These are phyloP conservation scores for Melieria omissa DNA, from an alignment of 2,888 invertebrate genomes.

Conservation along the genomic window DNA sequence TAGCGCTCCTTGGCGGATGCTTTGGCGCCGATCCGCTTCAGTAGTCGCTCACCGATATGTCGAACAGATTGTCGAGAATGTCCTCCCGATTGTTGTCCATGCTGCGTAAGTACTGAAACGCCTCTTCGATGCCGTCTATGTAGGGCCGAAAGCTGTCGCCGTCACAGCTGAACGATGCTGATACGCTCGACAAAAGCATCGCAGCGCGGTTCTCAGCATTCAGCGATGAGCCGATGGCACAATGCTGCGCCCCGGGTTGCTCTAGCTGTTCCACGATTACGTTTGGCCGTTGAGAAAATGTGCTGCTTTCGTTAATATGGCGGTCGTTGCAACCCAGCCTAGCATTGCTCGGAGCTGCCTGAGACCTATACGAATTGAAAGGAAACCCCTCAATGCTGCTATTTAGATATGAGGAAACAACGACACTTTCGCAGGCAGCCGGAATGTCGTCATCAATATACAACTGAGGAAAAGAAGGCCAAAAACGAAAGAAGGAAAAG, in stretches of 20 bases:
- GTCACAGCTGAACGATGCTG: constrained; percentile 21
- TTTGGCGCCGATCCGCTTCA: constrained; percentile 24
- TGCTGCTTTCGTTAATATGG: constrained; percentile 12
- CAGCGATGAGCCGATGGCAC: constrained; percentile 15
- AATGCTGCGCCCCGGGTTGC: constrained; percentile 39
- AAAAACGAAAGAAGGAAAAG: too few species aligned
- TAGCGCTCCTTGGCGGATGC: too few species aligned
- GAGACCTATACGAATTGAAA: neutral
- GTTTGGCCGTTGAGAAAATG: constrained; percentile 47
- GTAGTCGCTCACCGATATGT: constrained; percentile 60
- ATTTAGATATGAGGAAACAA: constrained; percentile 51
- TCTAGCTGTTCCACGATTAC: constrained; percentile 54
- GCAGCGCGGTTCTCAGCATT: constrained; percentile 19
- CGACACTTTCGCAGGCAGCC: constrained; percentile 49
- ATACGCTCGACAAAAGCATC: constrained; percentile 19
- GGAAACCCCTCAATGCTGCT: constrained; percentile 12
- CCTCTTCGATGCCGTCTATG: constrained; percentile 59
- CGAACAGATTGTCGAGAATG: constrained; percentile 58
- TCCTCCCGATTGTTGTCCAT: constrained; percentile 58
- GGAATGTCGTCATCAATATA: constrained; percentile 52
- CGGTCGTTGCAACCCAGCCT: neutral
- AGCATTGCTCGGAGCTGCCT: constrained; percentile 3
- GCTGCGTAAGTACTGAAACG: constrained; percentile 57
- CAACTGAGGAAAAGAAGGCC: constrained; percentile 43
- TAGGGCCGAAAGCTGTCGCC: constrained; percentile 53